Conservation (phyloP, 2,888 invertebrate genomes). For the Orthosia incerta region DNA sequence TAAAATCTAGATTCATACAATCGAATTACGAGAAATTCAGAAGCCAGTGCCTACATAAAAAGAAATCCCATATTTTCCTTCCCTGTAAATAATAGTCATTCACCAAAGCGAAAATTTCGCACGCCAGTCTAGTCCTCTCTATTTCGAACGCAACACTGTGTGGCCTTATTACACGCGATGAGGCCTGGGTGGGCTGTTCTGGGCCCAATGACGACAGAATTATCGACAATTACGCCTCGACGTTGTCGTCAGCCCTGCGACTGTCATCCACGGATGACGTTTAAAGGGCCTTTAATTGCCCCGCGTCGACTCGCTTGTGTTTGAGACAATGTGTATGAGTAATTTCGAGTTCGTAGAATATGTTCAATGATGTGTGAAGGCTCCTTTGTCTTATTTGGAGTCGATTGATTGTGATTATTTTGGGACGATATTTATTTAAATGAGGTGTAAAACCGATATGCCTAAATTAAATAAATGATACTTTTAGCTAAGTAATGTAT, state of each 20-base stretch:
- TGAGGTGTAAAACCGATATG: constrained; percentile 7
- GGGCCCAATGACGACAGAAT: constrained; percentile 73
- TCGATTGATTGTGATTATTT: constrained; percentile 51
- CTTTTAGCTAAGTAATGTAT: not conserved
- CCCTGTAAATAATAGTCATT: not conserved
- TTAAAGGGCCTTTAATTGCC: constrained; percentile 67
- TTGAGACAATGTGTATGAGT: constrained; percentile 60
- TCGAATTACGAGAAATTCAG: not conserved
- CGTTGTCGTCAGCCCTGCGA: constrained; percentile 68
- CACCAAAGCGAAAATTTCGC: constrained; percentile 20
- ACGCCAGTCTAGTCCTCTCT: constrained; percentile 44
- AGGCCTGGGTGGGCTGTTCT: constrained; percentile 70
- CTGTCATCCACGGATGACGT: constrained; percentile 67
- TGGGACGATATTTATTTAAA: constrained; percentile 44
- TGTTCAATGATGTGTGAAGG: constrained; percentile 56
- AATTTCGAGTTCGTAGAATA: constrained; percentile 58
- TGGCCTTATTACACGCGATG: constrained; percentile 62
- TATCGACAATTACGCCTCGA: constrained; percentile 76
- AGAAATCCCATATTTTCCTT: not conserved
- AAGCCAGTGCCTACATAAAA: not conserved
- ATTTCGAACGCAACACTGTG: constrained; percentile 41
- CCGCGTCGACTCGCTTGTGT: constrained; percentile 51
- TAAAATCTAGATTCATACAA: not conserved
- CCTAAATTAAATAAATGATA: not conserved
- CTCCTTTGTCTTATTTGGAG: constrained; percentile 51